These are phyloP conservation scores for Scaptomyza pallida DNA, from an alignment of 1,140 invertebrate species.

Conservation along the genomic window DNA sequence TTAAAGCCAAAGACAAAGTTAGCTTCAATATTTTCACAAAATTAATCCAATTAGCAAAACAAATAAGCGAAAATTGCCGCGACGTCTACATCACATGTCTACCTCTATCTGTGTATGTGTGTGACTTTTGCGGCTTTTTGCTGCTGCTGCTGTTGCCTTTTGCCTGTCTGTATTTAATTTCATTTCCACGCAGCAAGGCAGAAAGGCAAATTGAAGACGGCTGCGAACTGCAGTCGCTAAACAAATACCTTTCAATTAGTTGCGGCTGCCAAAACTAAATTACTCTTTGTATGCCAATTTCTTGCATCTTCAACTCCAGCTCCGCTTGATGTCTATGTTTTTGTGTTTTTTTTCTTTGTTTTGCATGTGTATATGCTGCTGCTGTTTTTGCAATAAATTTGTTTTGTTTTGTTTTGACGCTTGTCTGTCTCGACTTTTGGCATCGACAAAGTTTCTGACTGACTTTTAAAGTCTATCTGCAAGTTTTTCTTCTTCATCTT, in stretches of 20 bases:
- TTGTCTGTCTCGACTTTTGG: constrained; percentile 46
- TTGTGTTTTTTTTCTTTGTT: too few species aligned
- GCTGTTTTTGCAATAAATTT: constrained; percentile 13
- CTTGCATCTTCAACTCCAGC: constrained; percentile 11
- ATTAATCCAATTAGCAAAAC: constrained; percentile 63
- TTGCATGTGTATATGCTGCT: neutral
- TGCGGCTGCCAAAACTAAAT: constrained; percentile 62
- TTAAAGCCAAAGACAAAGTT: constrained; percentile 33
- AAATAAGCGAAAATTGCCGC: constrained; percentile 48
- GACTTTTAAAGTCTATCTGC: constrained; percentile 52
- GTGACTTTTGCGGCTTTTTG: constrained; percentile 43
- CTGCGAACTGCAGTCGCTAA: constrained; percentile 51
- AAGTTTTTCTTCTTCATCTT: too few species aligned
- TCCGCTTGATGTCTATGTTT: constrained; percentile 6
- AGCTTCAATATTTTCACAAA: constrained; percentile 53
- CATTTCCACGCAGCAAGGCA: constrained; percentile 37
- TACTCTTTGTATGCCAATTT: constrained; percentile 49
- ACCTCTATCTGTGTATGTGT: constrained; percentile 1
- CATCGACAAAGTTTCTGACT: constrained; percentile 29
- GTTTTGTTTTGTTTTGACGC: constrained; percentile 25
- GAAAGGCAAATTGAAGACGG: too few species aligned
- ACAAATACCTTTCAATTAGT: constrained; percentile 67
- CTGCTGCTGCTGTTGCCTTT: constrained; percentile 3
- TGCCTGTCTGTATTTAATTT: constrained; percentile 41
- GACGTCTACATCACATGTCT: constrained; percentile 10